These are phyloP conservation scores for Okapia johnstoni DNA, from an alignment of 2,113 vertebrate genomes.

Conservation along the genomic window DNA sequence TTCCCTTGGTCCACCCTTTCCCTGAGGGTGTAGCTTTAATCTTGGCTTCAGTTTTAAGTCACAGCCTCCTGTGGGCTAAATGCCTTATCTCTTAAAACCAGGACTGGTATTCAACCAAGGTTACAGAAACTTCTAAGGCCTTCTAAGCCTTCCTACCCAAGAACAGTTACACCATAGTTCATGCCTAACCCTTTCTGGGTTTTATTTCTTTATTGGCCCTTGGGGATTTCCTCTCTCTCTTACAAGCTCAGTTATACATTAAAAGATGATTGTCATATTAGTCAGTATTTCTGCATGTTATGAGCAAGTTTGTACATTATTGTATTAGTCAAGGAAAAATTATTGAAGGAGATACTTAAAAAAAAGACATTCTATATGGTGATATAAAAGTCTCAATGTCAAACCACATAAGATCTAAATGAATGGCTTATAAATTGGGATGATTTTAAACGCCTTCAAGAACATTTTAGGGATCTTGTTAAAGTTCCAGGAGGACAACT, in stretches of 20 bases:
- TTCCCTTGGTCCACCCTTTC: neutral
- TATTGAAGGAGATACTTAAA: neutral
- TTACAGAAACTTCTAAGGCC: neutral
- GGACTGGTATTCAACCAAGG: neutral
- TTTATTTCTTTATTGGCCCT: neutral
- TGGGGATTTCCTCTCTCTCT: neutral
- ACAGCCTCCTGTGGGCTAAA: neutral
- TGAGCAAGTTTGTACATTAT: neutral
- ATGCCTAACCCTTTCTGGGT: neutral
- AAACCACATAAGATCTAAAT: conserved; percentile 34
- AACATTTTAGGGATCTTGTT: neutral
- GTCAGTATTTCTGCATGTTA: neutral
- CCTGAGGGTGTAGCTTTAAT: neutral
- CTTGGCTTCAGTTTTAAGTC: neutral
- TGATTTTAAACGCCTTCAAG: conserved; percentile 9
- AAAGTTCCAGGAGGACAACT: conserved; percentile 10
- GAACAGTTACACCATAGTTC: neutral
- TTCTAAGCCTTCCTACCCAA: neutral
- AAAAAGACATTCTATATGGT: neutral
- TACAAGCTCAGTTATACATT: neutral
- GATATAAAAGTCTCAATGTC: neutral
- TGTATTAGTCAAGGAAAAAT: neutral
- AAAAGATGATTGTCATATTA: neutral
- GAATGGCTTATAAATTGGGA: conserved; percentile 20
- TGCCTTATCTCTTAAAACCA: neutral